Conservation (phyloP, 2,797 vertebrate species). For the Tragopan temminckii region DNA sequence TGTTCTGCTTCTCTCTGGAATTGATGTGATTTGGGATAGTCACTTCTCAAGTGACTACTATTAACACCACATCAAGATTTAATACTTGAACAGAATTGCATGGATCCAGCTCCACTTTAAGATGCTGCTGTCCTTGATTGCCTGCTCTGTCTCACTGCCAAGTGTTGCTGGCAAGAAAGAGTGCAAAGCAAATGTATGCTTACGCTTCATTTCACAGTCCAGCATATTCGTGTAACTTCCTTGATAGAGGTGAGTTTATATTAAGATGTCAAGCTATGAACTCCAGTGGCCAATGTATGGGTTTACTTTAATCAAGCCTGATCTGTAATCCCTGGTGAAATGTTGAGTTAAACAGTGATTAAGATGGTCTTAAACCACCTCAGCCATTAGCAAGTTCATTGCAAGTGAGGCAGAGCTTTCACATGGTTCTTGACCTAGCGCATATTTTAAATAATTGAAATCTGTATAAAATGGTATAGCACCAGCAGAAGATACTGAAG, state of each 20-base stretch:
- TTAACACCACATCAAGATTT: background rate
- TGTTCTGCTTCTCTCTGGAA: background rate
- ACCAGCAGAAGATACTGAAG: background rate
- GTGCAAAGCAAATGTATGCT: background rate
- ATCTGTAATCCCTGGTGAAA: slow-evolving; percentile 49
- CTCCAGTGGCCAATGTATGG: slow-evolving; percentile 6
- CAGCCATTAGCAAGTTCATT: slow-evolving; percentile 26
- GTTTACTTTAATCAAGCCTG: slow-evolving; percentile 51
- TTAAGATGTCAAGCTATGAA: slow-evolving; percentile 40
- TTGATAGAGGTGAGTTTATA: background rate
- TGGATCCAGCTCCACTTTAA: background rate
- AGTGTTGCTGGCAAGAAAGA: background rate
- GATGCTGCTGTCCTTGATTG: background rate
- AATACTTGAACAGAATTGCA: background rate
- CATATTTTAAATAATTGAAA: slow-evolving; percentile 54
- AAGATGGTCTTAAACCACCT: slow-evolving; percentile 42
- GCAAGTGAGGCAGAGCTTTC: slow-evolving; percentile 25
- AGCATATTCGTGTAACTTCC: background rate
- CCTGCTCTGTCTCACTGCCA: background rate
- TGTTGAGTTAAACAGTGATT: slow-evolving; percentile 18
- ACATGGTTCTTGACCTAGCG: slow-evolving; percentile 10
- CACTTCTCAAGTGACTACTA: background rate
- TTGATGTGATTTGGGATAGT: background rate
- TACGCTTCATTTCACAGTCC: background rate
- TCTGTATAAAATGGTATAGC: background rate